A percentile compares a stretch with the other conserved stretches of the same genome.
Evolutionary conservation across 2,113 vertebrate genomes (phyloP).

Genomic region (Saimiri boliviensis): DNA sequence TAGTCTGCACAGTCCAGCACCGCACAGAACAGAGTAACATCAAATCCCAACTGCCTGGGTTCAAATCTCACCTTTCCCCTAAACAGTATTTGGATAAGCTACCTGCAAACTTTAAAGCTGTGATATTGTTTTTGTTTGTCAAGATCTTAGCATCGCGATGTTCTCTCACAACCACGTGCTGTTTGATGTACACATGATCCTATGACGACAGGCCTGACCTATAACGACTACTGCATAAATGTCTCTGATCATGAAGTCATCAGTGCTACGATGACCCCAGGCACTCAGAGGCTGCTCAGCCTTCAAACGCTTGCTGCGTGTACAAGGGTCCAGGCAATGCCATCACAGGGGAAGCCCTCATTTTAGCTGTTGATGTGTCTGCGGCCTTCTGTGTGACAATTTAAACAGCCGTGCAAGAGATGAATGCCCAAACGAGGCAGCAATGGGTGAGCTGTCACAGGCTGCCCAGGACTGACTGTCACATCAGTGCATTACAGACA

Average conservation of each 20-base stretch:
- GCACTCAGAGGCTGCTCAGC: neutral
- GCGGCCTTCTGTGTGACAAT: neutral
- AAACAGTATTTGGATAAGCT: neutral
- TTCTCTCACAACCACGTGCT: fast-evolving
- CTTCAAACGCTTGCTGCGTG: neutral
- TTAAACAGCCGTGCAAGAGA: neutral
- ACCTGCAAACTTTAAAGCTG: neutral
- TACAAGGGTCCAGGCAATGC: neutral
- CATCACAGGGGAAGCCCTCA: neutral
- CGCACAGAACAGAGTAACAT: fast-evolving
- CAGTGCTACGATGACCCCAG: too few species aligned
- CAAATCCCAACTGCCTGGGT: neutral
- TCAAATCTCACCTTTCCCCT: neutral
- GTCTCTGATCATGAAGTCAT: neutral
- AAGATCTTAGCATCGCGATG: neutral
- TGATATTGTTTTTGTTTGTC: neutral
- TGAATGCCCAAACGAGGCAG: neutral
- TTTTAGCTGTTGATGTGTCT: neutral
- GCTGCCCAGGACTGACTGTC: neutral
- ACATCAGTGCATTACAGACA: neutral
- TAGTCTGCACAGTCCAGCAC: too few species aligned
- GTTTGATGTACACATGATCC: fast-evolving
- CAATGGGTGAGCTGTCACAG: neutral
- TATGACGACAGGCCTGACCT: fast-evolving
- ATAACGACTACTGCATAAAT: neutral